Base-by-base conservation (phyloP, 2,797 vertebrate genomes). In the Schizopygopsis malacanthus region DNA sequence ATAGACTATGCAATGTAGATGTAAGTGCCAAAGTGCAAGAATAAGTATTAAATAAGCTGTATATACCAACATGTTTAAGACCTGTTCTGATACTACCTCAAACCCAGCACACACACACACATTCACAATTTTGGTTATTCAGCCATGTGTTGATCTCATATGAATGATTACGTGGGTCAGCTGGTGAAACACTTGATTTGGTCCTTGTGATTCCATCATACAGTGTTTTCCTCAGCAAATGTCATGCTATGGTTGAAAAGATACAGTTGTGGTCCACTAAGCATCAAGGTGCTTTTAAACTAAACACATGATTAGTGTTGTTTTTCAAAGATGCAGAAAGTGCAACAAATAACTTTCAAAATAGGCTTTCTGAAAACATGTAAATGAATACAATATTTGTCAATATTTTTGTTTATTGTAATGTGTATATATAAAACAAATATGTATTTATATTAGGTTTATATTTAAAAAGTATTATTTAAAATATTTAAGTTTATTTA, bases 151-250 rank as follows among this genome's bases (percentile, higher is more conserved):
- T 63, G 71, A 88, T 81, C 81, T 87, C 82, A 33, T 81, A 93
- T 94, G 91, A 95, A 95, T 94, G 90, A 95, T 94, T 94, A 92
- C 93, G 92, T 92, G 90, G 93, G 94, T 94, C 91, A 93, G 84
- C 91, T 92, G 93, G 93, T 94, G 92, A 94, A 91, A 92, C 89
- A 91, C 91, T 91, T 93, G 90, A 93, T 88, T 90, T 91, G 86
- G 83, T 90, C 86, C 90, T 90, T 56, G 84, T 92, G 93, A 93
- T 93, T 93, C 89, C 88, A 88, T 88, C 92, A 16, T 16, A 3
- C n/a, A 47, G n/a, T 39, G 73, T 77, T 77, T n/a, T 56, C 84
- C n/a, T n/a, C n/a, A n/a, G n/a, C n/a, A n/a, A 54, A 72, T 87
- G 89, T 91, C 92, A 92, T 91, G 91, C 90, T 88, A 90, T 87